Conservation (phyloP, 2,797 vertebrate genomes). For the Pseudomugil gertrudae region DNA sequence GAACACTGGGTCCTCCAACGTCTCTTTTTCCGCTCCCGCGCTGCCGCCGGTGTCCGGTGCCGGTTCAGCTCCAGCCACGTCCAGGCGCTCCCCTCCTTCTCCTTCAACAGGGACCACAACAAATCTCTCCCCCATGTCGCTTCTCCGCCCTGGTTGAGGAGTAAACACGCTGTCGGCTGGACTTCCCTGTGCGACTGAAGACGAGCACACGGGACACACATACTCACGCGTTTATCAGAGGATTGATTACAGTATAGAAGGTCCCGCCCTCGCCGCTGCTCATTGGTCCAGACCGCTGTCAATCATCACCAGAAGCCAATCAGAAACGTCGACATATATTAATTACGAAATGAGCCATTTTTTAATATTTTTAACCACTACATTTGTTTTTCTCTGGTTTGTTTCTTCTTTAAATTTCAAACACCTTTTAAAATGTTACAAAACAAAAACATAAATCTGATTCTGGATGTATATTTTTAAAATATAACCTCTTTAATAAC, state of each 20-base stretch:
- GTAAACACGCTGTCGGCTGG: no score
- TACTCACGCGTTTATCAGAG: conserved; percentile 51
- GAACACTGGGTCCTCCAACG: conserved; percentile 55
- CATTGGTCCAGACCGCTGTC: conserved; percentile 67
- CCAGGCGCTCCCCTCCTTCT: conserved; percentile 34
- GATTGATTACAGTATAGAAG: conserved; percentile 66
- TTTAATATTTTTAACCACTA: background rate
- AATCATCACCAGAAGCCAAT: conserved; percentile 52
- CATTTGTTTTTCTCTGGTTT: background rate
- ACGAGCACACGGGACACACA: conserved; percentile 6
- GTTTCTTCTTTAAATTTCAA: background rate
- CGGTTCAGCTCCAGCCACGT: conserved; percentile 47
- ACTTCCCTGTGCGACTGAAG: background rate
- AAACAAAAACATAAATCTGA: background rate
- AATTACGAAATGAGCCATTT: background rate
- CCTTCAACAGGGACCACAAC: conserved; percentile 80
- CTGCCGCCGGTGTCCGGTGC: conserved; percentile 38
- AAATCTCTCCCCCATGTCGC: conserved; percentile 82
- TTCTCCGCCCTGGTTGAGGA: background rate
- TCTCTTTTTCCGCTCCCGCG: conserved; percentile 18
- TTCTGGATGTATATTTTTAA: no score
- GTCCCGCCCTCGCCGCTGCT: conserved; percentile 45
- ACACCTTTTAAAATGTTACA: background rate
- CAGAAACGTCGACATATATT: background rate
- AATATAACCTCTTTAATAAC: background rate